A percentile compares a stretch with the other conserved stretches of the same genome.
These are phyloP conservation scores for Antedon bifida DNA, from an alignment of 35 echinoderm and acorn worm species.

Conservation along the genomic window DNA sequence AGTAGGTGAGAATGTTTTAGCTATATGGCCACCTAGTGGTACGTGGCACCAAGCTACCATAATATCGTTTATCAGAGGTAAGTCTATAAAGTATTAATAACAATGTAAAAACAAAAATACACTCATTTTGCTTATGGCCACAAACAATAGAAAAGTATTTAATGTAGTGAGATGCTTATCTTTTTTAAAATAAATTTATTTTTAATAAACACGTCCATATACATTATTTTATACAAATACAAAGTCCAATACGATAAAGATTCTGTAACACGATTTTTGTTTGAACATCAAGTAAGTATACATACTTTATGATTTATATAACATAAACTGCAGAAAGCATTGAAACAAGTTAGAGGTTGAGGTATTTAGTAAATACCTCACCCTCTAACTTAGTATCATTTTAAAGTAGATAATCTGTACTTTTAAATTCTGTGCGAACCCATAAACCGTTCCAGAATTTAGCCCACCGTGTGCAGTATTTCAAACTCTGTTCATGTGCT, in stretches of 20 bases:
- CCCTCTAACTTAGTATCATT: no score
- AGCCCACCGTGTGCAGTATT: no score
- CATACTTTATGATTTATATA: background rate
- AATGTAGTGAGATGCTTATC: background rate
- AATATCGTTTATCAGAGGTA: background rate
- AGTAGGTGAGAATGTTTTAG: background rate
- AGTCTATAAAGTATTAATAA: background rate
- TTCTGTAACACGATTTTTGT: background rate
- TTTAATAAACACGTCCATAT: background rate
- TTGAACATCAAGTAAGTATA: background rate
- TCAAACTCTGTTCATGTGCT: no score
- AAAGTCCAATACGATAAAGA: background rate
- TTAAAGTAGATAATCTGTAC: no score
- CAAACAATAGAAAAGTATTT: no score
- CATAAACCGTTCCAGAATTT: no score
- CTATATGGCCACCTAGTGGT: background rate
- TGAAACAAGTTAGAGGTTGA: no score
- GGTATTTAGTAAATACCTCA: no score
- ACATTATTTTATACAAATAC: background rate
- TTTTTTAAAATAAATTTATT: background rate
- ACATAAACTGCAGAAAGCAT: no score
- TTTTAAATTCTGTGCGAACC: no score
- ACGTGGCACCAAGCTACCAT: background rate
- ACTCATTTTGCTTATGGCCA: background rate
- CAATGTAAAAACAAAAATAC: background rate